A percentile compares a stretch with the other conserved stretches of the same genome.
These are phyloP conservation scores for Zootoca vivipara DNA, from an alignment of 2,113 vertebrate species.

Conservation along the genomic window DNA sequence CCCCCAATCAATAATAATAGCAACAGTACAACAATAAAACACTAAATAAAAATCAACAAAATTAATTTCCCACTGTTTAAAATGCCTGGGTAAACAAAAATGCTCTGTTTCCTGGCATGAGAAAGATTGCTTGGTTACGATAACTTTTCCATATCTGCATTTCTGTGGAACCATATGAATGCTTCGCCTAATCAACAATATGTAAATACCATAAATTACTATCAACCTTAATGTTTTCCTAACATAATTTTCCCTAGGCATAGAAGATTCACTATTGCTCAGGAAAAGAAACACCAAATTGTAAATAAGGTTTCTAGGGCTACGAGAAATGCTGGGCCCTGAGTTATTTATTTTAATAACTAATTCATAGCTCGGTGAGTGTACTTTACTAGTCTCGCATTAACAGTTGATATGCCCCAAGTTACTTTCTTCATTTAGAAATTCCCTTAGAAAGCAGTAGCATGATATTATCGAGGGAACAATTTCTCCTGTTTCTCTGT, in stretches of 20 bases:
- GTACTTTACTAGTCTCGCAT: constrained; percentile 18
- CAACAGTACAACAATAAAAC: too few species aligned
- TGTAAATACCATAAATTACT: not conserved
- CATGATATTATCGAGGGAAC: constrained; percentile 32
- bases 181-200: constrained; percentile 6
- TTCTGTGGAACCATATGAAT: not conserved
- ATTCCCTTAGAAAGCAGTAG: constrained; percentile 35
- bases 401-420: constrained; percentile 33
- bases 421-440: constrained; percentile 53
- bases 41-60: too few species aligned
- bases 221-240: not conserved
- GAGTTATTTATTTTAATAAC: constrained; percentile 51
- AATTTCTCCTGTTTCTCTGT: constrained; percentile 34
- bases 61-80: too few species aligned
- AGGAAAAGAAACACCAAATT: constrained; percentile 22
- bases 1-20: not conserved
- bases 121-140: not conserved
- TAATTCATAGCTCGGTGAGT: constrained; percentile 41
- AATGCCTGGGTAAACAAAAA: too few species aligned
- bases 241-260: constrained; percentile 2
- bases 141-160: not conserved
- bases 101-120: too few species aligned
- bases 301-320: constrained; percentile 28
- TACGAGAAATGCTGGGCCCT: constrained; percentile 15
- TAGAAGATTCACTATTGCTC: not conserved